A percentile compares a stretch with the other conserved stretches of the same genome.
Conservation (phyloP, 2,113 vertebrate species). For the Pandion haliaetus region DNA sequence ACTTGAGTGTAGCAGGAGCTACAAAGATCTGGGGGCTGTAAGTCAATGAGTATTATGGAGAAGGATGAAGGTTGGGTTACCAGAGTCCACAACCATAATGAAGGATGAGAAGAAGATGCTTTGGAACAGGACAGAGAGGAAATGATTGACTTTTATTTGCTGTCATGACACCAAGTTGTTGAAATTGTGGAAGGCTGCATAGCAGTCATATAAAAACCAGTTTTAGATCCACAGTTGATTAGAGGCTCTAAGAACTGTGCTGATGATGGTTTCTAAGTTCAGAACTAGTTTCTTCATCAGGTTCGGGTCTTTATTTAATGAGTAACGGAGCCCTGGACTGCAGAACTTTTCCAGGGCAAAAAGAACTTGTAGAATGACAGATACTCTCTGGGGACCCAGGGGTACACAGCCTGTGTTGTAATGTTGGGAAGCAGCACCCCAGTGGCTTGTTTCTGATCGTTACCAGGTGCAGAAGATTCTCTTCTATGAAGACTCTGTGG, state of each 20-base stretch:
- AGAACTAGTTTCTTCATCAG: background rate
- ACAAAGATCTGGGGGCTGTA: background rate
- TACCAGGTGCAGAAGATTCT: constrained; percentile 93
- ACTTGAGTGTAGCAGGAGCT: background rate
- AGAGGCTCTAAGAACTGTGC: background rate
- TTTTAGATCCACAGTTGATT: background rate
- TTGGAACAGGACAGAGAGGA: background rate
- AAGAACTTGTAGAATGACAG: background rate
- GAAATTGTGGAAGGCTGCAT: background rate
- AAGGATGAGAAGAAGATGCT: background rate
- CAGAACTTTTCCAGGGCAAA: background rate
- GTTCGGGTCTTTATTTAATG: background rate
- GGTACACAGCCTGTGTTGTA: background rate
- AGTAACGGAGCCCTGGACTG: background rate
- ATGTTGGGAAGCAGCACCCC: background rate
- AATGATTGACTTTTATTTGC: background rate
- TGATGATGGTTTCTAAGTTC: background rate
- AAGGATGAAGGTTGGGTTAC: background rate
- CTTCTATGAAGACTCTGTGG: constrained; percentile 96
- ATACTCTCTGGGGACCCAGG: background rate
- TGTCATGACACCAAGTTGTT: background rate
- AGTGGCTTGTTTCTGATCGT: background rate
- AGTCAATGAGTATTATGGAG: background rate
- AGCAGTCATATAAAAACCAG: background rate
- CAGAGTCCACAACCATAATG: background rate